Evolutionary conservation across 2,797 vertebrate genomes (phyloP).

Genomic region (Austrolebias charrua): DNA sequence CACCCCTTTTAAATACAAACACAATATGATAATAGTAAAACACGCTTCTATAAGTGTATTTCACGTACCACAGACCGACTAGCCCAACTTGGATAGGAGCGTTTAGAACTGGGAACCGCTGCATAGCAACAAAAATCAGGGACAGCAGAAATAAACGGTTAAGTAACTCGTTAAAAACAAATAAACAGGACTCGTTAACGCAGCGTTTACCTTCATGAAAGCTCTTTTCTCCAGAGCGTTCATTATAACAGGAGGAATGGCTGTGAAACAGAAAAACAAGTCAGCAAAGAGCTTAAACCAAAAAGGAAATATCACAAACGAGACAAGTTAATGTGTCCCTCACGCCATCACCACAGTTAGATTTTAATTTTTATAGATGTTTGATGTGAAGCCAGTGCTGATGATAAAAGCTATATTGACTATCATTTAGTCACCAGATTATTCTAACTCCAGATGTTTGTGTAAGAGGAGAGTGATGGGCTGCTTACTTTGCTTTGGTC

Average conservation of each 20-base stretch:
- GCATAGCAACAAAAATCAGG: constrained; percentile 28
- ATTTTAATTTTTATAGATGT: not conserved
- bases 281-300: not conserved
- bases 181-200: not conserved
- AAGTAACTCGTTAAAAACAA: not conserved
- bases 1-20: not conserved
- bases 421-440: not conserved
- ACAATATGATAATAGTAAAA: not conserved
- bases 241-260: constrained; percentile 95
- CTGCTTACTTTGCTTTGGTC: not conserved
- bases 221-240: constrained; percentile 91
- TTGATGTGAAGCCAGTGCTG: too few species aligned
- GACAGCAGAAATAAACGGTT: not conserved
- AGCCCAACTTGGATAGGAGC: constrained; percentile 94
- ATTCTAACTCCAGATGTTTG: not conserved
- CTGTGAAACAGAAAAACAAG: constrained; percentile 69
- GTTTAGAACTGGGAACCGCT: constrained; percentile 90
- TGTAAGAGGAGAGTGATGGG: too few species aligned
- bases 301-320: not conserved
- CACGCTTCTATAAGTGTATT: not conserved
- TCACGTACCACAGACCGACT: constrained; percentile 93
- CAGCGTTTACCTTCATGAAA: constrained; percentile 89
- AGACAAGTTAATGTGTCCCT: not conserved
- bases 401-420: too few species aligned
- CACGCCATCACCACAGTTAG: not conserved